Percentiles rank a stretch among this genome's conserved stretches.
These are phyloP conservation scores for Oxyteleia sp. DNA, from an alignment of 2,888 invertebrate genomes.

Conservation along the genomic window DNA sequence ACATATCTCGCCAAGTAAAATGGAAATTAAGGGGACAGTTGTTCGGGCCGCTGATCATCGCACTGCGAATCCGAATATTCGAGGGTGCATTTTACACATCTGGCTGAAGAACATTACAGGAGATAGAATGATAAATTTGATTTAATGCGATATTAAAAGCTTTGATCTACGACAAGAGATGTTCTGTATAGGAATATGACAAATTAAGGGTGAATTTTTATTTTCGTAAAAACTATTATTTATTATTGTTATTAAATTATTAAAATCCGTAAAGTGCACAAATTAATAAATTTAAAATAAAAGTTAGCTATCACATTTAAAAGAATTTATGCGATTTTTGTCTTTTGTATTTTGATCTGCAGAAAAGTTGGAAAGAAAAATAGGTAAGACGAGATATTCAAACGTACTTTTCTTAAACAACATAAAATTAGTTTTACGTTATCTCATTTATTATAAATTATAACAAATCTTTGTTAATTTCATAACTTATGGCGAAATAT, in stretches of 20 bases:
- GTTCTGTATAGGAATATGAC: not conserved
- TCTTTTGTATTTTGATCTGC: too few species aligned
- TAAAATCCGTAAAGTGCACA: not conserved
- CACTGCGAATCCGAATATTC: slow-evolving; percentile 52
- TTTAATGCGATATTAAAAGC: slow-evolving; percentile 58
- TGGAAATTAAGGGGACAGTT: slow-evolving; percentile 72
- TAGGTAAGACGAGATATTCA: not conserved
- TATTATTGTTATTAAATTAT: not conserved
- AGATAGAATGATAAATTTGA: slow-evolving; percentile 47
- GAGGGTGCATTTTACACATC: slow-evolving; percentile 58
- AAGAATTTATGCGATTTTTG: too few species aligned
- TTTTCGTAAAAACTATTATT: not conserved
- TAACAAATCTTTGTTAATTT: slow-evolving; percentile 12
- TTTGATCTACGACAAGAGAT: not conserved
- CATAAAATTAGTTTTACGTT: not conserved
- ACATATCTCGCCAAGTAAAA: slow-evolving; percentile 65
- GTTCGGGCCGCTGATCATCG: slow-evolving; percentile 64
- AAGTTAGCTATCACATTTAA: too few species aligned
- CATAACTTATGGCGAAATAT: slow-evolving; percentile 18
- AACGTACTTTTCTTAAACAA: not conserved
- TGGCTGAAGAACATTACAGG: slow-evolving; percentile 50
- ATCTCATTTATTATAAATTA: slow-evolving; percentile 7
- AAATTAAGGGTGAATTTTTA: not conserved
- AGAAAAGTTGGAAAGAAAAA: not conserved
- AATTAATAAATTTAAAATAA: not conserved